phyloP scores from a whole-genome alignment of 2,888 invertebrate genomes.

The Acleris emargana region DNA sequence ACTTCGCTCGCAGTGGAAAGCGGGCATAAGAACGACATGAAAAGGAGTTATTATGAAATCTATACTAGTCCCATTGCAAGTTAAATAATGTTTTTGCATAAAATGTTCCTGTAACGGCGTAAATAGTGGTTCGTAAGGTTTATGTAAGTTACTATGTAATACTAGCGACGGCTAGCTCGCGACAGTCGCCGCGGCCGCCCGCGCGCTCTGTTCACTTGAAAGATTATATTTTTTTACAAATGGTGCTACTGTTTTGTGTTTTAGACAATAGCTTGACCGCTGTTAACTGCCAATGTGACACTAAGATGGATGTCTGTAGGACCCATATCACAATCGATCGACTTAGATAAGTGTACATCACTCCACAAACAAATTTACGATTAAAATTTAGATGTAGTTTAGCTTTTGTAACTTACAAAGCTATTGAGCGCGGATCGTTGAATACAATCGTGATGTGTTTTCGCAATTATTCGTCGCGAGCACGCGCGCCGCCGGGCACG shows the following conservation, averaged over 20 bases:
- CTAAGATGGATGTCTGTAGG: constrained; percentile 31
- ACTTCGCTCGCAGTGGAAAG: too few relatives aligned
- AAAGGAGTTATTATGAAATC: constrained; percentile 62
- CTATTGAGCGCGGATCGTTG: constrained; percentile 37
- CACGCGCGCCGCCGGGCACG: constrained; percentile 45
- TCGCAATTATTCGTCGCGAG: constrained; percentile 36
- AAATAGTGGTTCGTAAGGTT: constrained; percentile 73
- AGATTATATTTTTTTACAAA: constrained; percentile 80
- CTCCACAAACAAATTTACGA: constrained; percentile 43
- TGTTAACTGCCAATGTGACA: constrained; percentile 59
- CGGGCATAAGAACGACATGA: constrained; percentile 52
- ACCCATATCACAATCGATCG: constrained; percentile 57
- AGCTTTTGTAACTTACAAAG: constrained; percentile 72
- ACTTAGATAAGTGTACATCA: constrained; percentile 41
- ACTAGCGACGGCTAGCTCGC: constrained; percentile 52
- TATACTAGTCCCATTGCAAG: constrained; percentile 82
- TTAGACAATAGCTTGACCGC: constrained; percentile 75
- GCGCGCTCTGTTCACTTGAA: constrained; percentile 58
- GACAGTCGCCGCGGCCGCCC: constrained; percentile 42
- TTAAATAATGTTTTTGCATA: constrained; percentile 75
- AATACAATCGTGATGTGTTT: constrained; percentile 36
- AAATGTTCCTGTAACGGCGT: constrained; percentile 81
- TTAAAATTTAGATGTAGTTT: constrained; percentile 60
- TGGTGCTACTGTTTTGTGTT: constrained; percentile 81
- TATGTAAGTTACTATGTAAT: constrained; percentile 67